Base-by-base conservation (phyloP, 2,797 vertebrate species). In the Scolopax rusticola region DNA sequence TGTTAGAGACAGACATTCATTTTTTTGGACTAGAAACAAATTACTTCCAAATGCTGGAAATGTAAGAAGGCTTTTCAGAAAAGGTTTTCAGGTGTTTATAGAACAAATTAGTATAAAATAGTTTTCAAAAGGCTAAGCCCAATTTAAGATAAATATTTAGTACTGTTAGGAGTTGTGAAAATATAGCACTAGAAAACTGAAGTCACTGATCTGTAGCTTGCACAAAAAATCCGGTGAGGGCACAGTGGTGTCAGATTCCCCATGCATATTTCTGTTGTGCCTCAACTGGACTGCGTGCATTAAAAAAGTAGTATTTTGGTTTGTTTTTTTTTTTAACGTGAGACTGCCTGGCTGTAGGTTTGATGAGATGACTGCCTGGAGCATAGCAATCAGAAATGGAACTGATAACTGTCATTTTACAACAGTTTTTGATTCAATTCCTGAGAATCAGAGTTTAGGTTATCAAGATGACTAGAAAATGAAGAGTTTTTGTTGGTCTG, bases 31-130 rank as follows among this genome's bases (percentile, higher is more conserved):
- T 92, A 84, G 87, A 92, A 95, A 95, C 94, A 96, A 96, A 97
- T 97, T 95, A 70, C 94, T 97, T 97, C 97, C 97, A 97, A 97
- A 97, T 97, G 95, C 86, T 96, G 86, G 84, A 92, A 95, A 96
- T 79, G 56, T 90, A 92, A 92, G 78, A 92, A 87, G 60, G 20
- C 63, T 93, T 91, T 74, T 64, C 16, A 50, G 36, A 87, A 93
- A 77, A 83, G 2, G 4, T 57, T 80, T 95, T 93, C 88, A 95
- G 97, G 94, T 94, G 86, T 96, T 96, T 97, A 93, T 89, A 96
- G 92, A 95, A 93, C 73, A 94, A 93, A 94, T 96, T 87, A 90
- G 80, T 95, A 60, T 94, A 84, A 94, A 95, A 94, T 93, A 94
- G 93, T 93, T 95, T 96, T 95, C 82, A 94, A 94, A 96, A 97